phyloP scores from a whole-genome alignment of 1,140 invertebrate species.

The Halesus radiatus region DNA sequence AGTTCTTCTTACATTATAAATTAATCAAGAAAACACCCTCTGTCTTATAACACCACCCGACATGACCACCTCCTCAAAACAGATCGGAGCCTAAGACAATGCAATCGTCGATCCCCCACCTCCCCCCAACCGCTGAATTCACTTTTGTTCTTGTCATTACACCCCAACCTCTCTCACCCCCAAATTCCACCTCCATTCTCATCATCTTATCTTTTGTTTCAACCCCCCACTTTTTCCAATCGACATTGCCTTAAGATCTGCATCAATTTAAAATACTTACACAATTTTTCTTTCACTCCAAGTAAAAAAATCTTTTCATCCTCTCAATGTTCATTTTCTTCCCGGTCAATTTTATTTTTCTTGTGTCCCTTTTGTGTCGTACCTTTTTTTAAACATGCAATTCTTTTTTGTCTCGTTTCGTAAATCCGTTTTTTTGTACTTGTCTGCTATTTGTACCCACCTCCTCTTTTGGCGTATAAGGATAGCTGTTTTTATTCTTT shows the following conservation, averaged over 20 bases:
- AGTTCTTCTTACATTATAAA: not conserved
- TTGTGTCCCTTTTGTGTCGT: not conserved
- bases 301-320: not conserved
- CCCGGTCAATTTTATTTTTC: not conserved
- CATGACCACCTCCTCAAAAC: constrained; percentile 14
- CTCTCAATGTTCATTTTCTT: not conserved
- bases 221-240: constrained; percentile 31
- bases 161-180: not conserved
- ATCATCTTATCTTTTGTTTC: constrained; percentile 17
- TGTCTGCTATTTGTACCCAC: constrained; percentile 13
- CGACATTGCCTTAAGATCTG: constrained; percentile 19
- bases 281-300: not conserved
- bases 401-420: not conserved
- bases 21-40: not conserved
- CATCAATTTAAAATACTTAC: not conserved
- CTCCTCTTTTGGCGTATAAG: not conserved
- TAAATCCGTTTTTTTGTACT: not conserved
- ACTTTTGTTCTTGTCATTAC: constrained; percentile 39
- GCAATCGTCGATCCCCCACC: constrained; percentile 34
- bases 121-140: constrained; percentile 44
- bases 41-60: constrained; percentile 2
- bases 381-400: not conserved
- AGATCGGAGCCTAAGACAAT: constrained; percentile 34
- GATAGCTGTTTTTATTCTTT: constrained; percentile 53
- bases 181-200: not conserved